phyloP scores from a whole-genome alignment of 1,140 invertebrate genomes.

The Lucilia cuprina region DNA sequence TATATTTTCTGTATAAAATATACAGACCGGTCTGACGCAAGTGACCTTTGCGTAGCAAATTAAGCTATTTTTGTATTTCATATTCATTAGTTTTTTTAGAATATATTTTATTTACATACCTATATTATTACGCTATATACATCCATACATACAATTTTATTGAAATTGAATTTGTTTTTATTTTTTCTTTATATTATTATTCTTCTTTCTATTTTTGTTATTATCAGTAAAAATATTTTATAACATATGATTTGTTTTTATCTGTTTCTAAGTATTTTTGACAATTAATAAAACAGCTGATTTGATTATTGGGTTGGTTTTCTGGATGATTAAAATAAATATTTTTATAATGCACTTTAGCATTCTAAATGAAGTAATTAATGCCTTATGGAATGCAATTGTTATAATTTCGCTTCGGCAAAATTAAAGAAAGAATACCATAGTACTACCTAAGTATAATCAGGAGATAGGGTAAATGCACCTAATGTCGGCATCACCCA shows the following conservation, averaged over 20 bases:
- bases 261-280: too few species aligned
- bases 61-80: neutral
- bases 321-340: too few species aligned
- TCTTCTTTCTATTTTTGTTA: neutral
- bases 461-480: too few species aligned
- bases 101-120: neutral
- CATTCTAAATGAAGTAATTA: too few species aligned
- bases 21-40: slow-evolving; percentile 21
- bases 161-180: neutral
- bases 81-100: neutral
- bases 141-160: neutral
- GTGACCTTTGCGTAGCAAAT: slow-evolving; percentile 28
- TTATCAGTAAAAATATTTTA: neutral
- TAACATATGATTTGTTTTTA: neutral
- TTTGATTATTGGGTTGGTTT: too few species aligned
- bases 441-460: too few species aligned
- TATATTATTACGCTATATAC: neutral
- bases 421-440: too few species aligned
- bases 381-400: too few species aligned
- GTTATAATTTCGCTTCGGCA: too few species aligned
- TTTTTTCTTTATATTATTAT: neutral
- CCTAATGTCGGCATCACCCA: too few species aligned
- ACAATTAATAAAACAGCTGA: too few species aligned
- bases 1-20: neutral
- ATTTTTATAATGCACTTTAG: too few species aligned